A percentile compares a stretch with the other conserved stretches of the same genome.
phyloP scores from a whole-genome alignment of 2,113 vertebrate genomes.

The Cettia cetti region DNA sequence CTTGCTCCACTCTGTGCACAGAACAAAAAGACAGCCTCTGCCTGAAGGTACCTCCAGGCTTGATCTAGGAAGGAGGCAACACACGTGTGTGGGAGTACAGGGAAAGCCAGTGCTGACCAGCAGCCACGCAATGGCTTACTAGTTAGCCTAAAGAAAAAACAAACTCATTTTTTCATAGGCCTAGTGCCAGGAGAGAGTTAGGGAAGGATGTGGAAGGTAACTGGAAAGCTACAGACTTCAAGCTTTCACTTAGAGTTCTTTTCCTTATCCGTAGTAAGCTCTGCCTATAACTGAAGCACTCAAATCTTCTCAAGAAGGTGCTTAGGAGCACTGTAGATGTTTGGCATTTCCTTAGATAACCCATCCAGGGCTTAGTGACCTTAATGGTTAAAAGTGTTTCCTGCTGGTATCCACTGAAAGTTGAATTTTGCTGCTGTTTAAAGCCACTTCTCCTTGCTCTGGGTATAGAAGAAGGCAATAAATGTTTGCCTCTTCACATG shows the following conservation, averaged over 20 bases:
- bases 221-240: background rate
- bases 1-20: background rate
- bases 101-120: background rate
- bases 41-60: background rate
- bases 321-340: background rate
- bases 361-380: background rate
- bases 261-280: background rate
- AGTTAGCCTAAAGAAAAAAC: background rate
- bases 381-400: conserved; percentile 7
- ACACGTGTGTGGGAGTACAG: background rate
- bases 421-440: background rate
- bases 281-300: background rate
- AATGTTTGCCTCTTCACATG: background rate
- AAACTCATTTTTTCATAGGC: background rate
- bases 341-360: background rate
- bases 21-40: background rate
- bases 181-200: background rate
- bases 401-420: background rate
- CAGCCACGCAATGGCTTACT: background rate
- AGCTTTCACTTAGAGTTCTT: background rate
- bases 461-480: background rate
- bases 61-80: background rate
- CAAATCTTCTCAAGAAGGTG: background rate
- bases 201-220: background rate
- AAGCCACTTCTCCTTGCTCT: background rate